Percentiles rank a stretch among this genome's conserved stretches.
Conservation (phyloP, 2,113 vertebrate genomes). For the Axis porcinus region DNA sequence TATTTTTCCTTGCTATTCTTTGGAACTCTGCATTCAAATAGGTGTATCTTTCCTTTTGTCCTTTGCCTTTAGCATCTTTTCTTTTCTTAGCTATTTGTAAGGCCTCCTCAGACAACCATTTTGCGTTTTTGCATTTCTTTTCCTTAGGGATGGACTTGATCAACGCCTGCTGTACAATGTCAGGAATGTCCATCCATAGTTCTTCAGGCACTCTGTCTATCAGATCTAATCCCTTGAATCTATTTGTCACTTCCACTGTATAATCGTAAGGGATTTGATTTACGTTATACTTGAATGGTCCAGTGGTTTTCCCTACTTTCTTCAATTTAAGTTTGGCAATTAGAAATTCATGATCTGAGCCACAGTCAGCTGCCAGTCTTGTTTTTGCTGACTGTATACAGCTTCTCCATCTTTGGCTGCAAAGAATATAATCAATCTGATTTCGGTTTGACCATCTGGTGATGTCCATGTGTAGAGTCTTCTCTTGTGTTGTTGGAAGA, state of each 20-base stretch:
- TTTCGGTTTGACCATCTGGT: neutral
- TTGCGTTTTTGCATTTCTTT: neutral
- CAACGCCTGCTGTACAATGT: neutral
- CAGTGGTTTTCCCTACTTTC: neutral
- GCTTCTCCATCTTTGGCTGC: neutral
- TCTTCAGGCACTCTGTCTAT: neutral
- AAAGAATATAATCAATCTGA: neutral
- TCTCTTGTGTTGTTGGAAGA: neutral
- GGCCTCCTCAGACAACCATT: neutral
- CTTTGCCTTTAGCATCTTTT: neutral
- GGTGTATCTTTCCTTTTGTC: neutral
- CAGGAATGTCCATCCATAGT: neutral
- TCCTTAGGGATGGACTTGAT: neutral
- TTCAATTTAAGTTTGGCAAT: neutral
- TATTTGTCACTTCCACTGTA: neutral
- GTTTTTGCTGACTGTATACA: neutral
- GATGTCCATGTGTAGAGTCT: neutral
- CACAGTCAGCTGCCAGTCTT: neutral
- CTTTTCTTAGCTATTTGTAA: neutral
- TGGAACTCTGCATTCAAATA: neutral
- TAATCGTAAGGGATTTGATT: neutral
- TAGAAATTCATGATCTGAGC: neutral
- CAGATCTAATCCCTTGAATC: neutral
- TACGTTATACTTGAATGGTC: neutral
- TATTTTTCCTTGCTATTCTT: neutral